phyloP scores from a whole-genome alignment of 2,113 vertebrate species.

The Bujurquina vittata region DNA sequence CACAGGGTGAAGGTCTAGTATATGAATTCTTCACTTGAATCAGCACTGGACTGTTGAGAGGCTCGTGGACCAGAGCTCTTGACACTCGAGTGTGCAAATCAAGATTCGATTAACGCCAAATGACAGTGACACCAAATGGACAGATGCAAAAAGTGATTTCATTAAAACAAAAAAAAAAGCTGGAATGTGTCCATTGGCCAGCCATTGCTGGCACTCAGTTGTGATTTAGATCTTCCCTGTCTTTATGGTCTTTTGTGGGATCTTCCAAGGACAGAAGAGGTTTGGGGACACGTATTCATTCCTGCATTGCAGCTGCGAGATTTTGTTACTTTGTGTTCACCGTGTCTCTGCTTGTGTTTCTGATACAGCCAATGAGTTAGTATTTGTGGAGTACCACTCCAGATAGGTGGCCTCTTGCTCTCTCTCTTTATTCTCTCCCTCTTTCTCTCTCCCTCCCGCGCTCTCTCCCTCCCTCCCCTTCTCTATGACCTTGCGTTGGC shows the following conservation, averaged over 20 bases:
- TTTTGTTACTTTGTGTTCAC: conserved; percentile 6
- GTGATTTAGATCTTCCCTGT: background rate
- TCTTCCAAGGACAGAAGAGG: background rate
- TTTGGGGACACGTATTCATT: background rate
- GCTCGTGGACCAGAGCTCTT: background rate
- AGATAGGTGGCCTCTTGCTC: conserved; percentile 65
- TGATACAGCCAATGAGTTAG: conserved; percentile 59
- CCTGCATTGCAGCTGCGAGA: conserved; percentile 5
- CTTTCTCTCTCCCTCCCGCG: background rate
- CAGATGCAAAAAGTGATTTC: background rate
- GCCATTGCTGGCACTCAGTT: background rate
- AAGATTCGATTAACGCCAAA: background rate
- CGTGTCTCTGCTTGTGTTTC: conserved; percentile 28
- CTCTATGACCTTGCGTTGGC: conserved; percentile 71
- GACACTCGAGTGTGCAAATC: background rate
- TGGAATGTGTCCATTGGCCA: background rate
- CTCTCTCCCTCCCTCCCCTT: conserved; percentile 25
- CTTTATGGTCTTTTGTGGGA: background rate
- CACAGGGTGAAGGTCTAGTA: background rate
- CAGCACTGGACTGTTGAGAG: background rate
- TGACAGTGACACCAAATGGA: background rate
- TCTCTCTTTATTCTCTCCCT: conserved; percentile 20
- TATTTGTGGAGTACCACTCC: conserved; percentile 68
- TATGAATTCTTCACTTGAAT: background rate
- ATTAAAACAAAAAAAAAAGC: background rate